A percentile compares a stretch with the other conserved stretches of the same genome.
Conservation (phyloP, 2,113 vertebrate species). For the Pardalotus punctatus region DNA sequence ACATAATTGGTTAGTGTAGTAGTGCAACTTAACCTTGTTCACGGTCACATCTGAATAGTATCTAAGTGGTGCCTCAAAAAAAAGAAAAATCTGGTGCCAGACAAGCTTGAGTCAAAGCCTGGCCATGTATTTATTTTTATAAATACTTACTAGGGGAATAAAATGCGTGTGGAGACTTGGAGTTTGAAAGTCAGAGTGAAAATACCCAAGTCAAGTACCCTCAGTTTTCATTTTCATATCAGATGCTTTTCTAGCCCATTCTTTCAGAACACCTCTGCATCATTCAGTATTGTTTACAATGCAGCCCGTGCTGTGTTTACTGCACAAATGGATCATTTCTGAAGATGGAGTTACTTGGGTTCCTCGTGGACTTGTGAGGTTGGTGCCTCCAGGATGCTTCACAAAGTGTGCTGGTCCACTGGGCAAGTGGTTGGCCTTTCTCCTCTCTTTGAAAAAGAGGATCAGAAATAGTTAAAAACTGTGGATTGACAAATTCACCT, state of each 20-base stretch:
- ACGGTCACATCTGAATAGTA: background rate
- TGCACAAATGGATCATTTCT: background rate
- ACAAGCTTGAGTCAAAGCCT: background rate
- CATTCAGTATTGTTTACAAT: rapidly evolving
- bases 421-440: background rate
- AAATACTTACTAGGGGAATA: background rate
- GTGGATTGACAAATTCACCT: background rate
- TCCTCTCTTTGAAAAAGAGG: background rate
- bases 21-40: background rate
- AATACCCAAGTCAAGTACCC: background rate
- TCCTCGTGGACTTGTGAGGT: background rate
- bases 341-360: background rate
- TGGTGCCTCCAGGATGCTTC: background rate
- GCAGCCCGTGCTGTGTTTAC: background rate
- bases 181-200: background rate
- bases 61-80: background rate
- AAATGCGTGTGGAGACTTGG: background rate
- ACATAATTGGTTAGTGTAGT: background rate
- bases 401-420: background rate
- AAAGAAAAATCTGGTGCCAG: background rate
- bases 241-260: background rate
- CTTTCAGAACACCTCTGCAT: background rate
- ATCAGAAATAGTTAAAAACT: background rate
- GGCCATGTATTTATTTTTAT: background rate
- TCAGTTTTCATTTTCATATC: background rate